Evolutionary conservation across 1,140 invertebrate genomes (phyloP).

Genomic region (Euura lappo): DNA sequence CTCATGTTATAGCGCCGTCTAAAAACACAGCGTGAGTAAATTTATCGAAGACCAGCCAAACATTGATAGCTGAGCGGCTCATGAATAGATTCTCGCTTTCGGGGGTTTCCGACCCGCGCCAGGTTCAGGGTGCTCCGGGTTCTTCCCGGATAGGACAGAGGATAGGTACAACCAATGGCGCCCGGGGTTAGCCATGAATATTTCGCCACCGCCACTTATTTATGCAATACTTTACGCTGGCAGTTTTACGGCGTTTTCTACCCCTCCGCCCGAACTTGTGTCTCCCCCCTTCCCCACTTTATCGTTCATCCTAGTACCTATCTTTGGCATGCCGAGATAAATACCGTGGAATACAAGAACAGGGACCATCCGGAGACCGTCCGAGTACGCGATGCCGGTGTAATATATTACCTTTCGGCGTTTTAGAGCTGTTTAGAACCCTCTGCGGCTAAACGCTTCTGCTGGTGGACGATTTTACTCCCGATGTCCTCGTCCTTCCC

Average conservation of each 20-base stretch:
- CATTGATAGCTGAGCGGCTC: conserved; percentile 43
- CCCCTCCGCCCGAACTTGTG: background rate
- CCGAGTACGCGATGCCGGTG: background rate
- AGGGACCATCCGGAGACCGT: conserved; percentile 23
- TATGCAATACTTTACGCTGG: conserved; percentile 23
- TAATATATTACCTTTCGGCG: conserved; percentile 1
- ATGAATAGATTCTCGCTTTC: conserved; percentile 53
- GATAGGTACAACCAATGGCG: conserved; percentile 21
- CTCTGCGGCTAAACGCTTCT: conserved; percentile 1
- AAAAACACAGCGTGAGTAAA: conserved; percentile 28
- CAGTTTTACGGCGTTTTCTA: conserved; percentile 24
- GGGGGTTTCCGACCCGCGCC: background rate
- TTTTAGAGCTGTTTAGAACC: conserved; percentile 28
- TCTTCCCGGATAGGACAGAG: background rate
- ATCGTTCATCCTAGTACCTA: background rate
- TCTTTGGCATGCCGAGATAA: conserved; percentile 11
- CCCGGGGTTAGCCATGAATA: conserved; percentile 57
- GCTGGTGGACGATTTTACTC: too few relatives aligned
- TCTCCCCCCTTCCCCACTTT: background rate
- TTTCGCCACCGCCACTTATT: conserved; percentile 59
- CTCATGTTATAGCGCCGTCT: background rate
- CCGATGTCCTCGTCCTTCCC: too few relatives aligned
- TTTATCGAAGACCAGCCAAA: conserved; percentile 41
- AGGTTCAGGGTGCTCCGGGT: background rate
- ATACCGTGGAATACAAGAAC: conserved; percentile 20